Base-by-base conservation (phyloP, 2,113 vertebrate species). In the Pyrgilauda ruficollis region DNA sequence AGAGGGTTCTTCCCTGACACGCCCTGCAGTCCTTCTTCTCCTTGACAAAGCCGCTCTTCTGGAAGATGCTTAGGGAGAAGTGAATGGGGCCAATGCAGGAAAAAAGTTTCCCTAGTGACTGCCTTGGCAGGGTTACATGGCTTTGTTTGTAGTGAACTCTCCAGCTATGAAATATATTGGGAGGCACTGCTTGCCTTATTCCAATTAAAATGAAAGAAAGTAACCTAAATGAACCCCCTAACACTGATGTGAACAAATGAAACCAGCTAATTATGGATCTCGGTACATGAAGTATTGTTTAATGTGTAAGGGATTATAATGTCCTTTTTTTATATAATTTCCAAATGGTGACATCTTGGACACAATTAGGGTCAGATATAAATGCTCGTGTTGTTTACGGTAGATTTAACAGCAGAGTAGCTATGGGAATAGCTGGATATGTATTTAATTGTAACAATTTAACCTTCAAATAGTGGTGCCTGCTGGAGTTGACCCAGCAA, bases 371-470 rank as follows among this genome's bases (percentile, higher is more conserved):
- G 97, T 97, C 96, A 97, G 97, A 97, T 97, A 98, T 94, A 97
- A 98, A 98, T 97, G 95, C 87, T 83, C 82, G 79, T 85, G 94
- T 92, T 95, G 89, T 98, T 98, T 98, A 97, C 27, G 86, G 96
- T 97, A 98, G 96, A 97, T 97, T 98, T 97, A 98, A 96, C 97
- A 97, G 95, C 96, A 91, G 96, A 97, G 93, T 46, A 94, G 97
- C 96, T 97, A 64, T 89, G 96, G 95, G 96, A 97, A 97, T 97
- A 97, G 97, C 94, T 96, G 95, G 97, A 96, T 98, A 98, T 97
- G 98, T 98, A 97, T 98, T 98, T 98, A 98, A 98, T 98, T 98
- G 98, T 98, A 98, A 98, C 98, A 98, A 98, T 98, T 98, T 98
- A 98, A 98, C 98, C 97, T 98, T 98, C 98, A 98, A 98, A 98